Percentiles rank a stretch among this genome's conserved stretches.
phyloP scores from a whole-genome alignment of 92 coral and sea anemone genomes.

The Virgularia gustaviana region DNA sequence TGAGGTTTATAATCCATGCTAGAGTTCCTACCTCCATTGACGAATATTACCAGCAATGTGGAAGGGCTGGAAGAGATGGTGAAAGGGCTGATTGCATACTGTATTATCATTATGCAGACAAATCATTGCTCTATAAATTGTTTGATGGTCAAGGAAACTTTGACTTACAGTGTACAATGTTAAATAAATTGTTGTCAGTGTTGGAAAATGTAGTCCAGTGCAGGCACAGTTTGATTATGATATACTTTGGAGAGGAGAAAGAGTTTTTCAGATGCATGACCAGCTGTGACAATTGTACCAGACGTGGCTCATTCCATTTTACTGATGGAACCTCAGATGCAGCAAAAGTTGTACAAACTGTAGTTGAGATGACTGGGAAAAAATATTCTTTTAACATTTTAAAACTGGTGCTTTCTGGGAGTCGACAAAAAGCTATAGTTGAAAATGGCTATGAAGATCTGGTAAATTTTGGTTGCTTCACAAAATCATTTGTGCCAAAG shows the following conservation, averaged over 20 bases:
- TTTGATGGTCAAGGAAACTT: too few relatives aligned
- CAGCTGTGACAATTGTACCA: slow-evolving; percentile 46
- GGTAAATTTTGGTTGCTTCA: slow-evolving; percentile 38
- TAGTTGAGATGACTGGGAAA: slow-evolving; percentile 36
- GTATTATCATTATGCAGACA: too few relatives aligned
- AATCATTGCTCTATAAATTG: too few relatives aligned
- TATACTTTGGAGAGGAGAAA: slow-evolving; percentile 48
- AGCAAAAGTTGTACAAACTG: too few relatives aligned
- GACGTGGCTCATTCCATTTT: slow-evolving; percentile 28
- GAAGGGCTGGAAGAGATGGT: too few relatives aligned
- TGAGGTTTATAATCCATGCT: too few relatives aligned
- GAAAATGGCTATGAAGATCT: slow-evolving; percentile 17
- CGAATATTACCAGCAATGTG: slow-evolving; percentile 36
- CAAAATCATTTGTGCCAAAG: slow-evolving; percentile 40
- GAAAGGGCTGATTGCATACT: too few relatives aligned
- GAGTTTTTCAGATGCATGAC: slow-evolving; percentile 24
- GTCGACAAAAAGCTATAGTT: slow-evolving; percentile 35
- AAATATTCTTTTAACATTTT: slow-evolving; percentile 34
- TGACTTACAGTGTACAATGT: too few relatives aligned
- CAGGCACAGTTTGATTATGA: too few relatives aligned
- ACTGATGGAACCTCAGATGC: slow-evolving; percentile 58
- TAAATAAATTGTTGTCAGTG: too few relatives aligned
- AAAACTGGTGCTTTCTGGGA: slow-evolving; percentile 42
- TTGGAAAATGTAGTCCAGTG: too few relatives aligned
- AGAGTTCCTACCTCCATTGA: too few relatives aligned